Base-by-base conservation (phyloP, 2,888 invertebrate species). In the Sminthurinus aureus region DNA sequence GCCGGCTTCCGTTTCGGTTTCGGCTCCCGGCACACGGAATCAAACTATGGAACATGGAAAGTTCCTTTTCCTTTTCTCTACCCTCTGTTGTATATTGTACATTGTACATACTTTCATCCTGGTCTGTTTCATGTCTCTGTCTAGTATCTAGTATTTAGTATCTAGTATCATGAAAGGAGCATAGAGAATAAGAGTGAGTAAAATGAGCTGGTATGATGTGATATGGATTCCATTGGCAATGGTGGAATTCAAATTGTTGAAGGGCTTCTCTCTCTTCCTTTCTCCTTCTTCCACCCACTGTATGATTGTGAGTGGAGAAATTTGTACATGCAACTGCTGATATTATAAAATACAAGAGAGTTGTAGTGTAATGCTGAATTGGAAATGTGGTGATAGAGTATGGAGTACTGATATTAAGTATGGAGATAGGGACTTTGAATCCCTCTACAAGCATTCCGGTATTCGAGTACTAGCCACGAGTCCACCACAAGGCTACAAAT, bases 401-500 rank as follows among this genome's bases (percentile, higher is more conserved):
- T 71, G 24, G 24, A 24, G 71, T n/a, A n/a, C n/a, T n/a, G n/a
- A n/a, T n/a, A n/a, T n/a, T n/a, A n/a, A n/a, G n/a, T n/a, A n/a
- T 71, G 24, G 24, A 24, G 71, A 71, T 71, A 71, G 58, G 76
- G 76, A 38, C 38, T 38, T 38, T 38, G 38, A 76, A 58, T 76
- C 20, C 76, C 52, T 76, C 69, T 69, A 66, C 38, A 38, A 38
- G n/a, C n/a, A n/a, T n/a, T n/a, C 38, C 6, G 38, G 3, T 1
- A 38, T 6, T 38, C 3, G 38, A 38, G 38, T 82, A 76, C 71
- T 77, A 76, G 82, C 82, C 69, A 77, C 76, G 71, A 82, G 77
- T 82, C 77, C 58, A 82, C 82, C 82, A 64, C 81, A 81, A 81
- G 81, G 81, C 81, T 81, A 81, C 81, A 81, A 81, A 81, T 81